Evolutionary conservation across 2,888 invertebrate genomes (phyloP), one percentile per base, ranked within the genome.

Genomic region (Patella depressa): DNA sequence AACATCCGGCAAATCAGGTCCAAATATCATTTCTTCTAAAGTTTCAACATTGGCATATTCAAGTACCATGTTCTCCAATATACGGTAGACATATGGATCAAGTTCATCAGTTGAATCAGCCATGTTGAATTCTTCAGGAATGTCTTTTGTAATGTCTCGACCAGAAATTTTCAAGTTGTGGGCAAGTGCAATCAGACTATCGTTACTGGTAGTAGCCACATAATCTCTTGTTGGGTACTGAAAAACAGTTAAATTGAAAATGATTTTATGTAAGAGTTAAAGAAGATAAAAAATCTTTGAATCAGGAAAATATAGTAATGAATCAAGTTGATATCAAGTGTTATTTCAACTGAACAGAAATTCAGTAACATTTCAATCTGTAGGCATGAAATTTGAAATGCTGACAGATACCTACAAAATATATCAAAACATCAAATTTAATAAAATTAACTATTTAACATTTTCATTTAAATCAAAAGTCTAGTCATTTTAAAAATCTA

Each of bases 11-110:
- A 65, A 24, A 24, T 65, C 65, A 12, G 65, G 65, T 65, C 65
- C 65, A 65, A 65, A 65, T 19, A 65, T 65, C 19, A 65, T 19
- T 65, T 65, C 65, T 24, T 65, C 65, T 24, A 65, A 65, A 19
- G 65, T 65, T 65, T 65, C 65, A 11, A 65, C 19, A 65, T 24
- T 65, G 19, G 65, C 19, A 24, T 65, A 65, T 19, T 65, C 65
- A 11, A 65, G 65, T 24, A 65, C 24, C 65, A 65, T 65, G 24
- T 65, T 65, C 24, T 65, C 65, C 24, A 65, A 65, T 65, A 65
- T 65, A 24, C 65, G 19, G 65, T 65, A 65, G 19, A 65, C 24
- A 65, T 24, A 65, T 65, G 65, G 65, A 15, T 65, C 65, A 11
- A 65, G 65, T 65, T 65, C 65, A 65, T 65, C 65, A 19, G 11